A percentile compares a stretch with the other conserved stretches of the same genome.
These are phyloP conservation scores for Campoplex nolae DNA, from an alignment of 2,888 invertebrate genomes.

Conservation along the genomic window DNA sequence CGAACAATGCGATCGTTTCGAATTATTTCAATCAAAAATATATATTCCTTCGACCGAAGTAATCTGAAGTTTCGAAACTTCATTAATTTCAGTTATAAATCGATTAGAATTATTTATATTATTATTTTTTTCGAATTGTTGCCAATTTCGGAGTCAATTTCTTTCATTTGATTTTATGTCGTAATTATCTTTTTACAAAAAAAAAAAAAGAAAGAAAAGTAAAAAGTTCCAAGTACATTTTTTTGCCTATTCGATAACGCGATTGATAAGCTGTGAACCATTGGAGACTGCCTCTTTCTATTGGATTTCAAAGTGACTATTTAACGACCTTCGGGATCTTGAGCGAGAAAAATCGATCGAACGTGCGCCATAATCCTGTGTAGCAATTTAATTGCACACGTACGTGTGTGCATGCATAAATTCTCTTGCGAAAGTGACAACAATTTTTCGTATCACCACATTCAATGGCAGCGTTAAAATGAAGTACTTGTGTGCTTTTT, in stretches of 20 bases:
- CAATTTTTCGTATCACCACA: not conserved
- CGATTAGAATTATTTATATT: no score
- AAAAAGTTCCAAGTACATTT: slow-evolving; percentile 11
- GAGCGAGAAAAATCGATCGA: slow-evolving; percentile 54
- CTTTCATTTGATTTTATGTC: not conserved
- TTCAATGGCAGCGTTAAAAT: not conserved
- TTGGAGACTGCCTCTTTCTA: not conserved
- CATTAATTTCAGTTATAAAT: no score
- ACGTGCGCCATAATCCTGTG: slow-evolving; percentile 20
- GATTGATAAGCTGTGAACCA: slow-evolving; percentile 13
- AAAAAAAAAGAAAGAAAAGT: no score
- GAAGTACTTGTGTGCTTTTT: not conserved
- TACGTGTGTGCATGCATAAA: slow-evolving; percentile 1
- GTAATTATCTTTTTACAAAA: slow-evolving; percentile 10
- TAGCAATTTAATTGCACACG: slow-evolving; percentile 16
- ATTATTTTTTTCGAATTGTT: no score
- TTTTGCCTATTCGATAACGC: slow-evolving; percentile 27
- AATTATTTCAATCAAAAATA: not conserved
- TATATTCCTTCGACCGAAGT: not conserved
- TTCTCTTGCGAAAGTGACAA: not conserved
- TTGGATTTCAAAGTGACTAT: slow-evolving; percentile 20
- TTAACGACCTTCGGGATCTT: slow-evolving; percentile 47
- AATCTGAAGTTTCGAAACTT: no score
- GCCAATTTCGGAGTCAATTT: not conserved
- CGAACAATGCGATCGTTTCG: not conserved